Evolutionary conservation across 2,113 vertebrate species (phyloP).

Genomic region (Nothoprocta perdicaria): DNA sequence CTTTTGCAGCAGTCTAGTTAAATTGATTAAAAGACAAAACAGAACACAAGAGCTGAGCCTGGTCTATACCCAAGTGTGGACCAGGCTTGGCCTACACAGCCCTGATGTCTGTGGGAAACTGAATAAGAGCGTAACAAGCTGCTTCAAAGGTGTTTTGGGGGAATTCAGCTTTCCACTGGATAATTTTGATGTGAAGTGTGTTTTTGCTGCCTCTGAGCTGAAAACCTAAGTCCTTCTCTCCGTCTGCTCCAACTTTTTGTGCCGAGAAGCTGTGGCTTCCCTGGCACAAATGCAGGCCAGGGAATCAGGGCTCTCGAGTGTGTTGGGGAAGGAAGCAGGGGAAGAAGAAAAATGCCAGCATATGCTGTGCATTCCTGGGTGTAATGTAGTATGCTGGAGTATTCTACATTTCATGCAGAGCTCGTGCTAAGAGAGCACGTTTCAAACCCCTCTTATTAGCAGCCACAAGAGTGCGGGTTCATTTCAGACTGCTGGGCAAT

Average conservation of each 20-base stretch:
- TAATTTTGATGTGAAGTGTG: not conserved
- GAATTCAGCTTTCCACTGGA: not conserved
- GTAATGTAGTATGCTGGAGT: not conserved
- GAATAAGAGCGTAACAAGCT: not conserved
- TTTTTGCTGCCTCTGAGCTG: not conserved
- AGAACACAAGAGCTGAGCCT: not conserved
- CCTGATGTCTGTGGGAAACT: not conserved
- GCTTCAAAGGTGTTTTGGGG: not conserved
- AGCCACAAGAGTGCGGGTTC: not conserved
- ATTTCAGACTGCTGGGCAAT: slow-evolving; percentile 62
- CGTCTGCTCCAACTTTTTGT: not conserved
- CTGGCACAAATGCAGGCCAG: not conserved
- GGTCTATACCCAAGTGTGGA: not conserved
- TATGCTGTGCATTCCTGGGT: not conserved
- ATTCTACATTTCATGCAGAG: not conserved
- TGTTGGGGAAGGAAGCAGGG: not conserved
- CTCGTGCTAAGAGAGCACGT: not conserved
- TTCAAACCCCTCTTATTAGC: slow-evolving; percentile 52
- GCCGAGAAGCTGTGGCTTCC: slow-evolving; percentile 34
- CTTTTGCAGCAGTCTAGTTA: not conserved
- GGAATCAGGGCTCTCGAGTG: not conserved
- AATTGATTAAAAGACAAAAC: not conserved
- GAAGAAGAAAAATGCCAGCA: not conserved
- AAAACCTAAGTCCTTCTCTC: not conserved
- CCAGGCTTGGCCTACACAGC: not conserved